These are phyloP conservation scores for Cyaniris semiargus DNA, from an alignment of 2,888 invertebrate genomes.

Conservation along the genomic window DNA sequence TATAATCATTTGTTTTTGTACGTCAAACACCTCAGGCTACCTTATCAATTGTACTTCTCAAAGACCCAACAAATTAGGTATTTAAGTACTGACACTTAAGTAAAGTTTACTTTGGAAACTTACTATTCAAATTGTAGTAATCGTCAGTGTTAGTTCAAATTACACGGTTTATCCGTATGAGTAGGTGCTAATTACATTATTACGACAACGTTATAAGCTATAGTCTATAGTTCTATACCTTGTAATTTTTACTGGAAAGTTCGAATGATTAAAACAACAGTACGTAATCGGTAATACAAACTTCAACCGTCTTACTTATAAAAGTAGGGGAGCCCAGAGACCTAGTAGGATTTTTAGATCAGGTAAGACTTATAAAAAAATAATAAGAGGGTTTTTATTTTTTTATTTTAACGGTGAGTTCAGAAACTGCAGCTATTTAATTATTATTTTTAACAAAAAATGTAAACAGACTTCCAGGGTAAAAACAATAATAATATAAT, in stretches of 20 bases:
- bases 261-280: slow-evolving; percentile 5
- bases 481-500: no score
- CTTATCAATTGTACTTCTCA: neutral
- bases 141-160: neutral
- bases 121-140: neutral
- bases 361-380: no score
- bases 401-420: no score
- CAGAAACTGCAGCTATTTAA: no score
- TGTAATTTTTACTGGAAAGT: neutral
- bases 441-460: no score
- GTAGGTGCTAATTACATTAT: slow-evolving; percentile 1
- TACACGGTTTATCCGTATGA: neutral
- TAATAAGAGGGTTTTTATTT: no score
- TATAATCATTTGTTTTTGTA: neutral
- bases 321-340: no score
- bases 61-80: neutral
- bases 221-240: no score
- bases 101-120: neutral
- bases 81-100: neutral
- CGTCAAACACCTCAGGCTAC: neutral
- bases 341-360: no score
- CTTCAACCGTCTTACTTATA: neutral
- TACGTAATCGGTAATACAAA: slow-evolving; percentile 5
- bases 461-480: no score
- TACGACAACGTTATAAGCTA: neutral